These are phyloP conservation scores for Calephelis perditalis DNA, from an alignment of 2,888 invertebrate species.

Conservation along the genomic window DNA sequence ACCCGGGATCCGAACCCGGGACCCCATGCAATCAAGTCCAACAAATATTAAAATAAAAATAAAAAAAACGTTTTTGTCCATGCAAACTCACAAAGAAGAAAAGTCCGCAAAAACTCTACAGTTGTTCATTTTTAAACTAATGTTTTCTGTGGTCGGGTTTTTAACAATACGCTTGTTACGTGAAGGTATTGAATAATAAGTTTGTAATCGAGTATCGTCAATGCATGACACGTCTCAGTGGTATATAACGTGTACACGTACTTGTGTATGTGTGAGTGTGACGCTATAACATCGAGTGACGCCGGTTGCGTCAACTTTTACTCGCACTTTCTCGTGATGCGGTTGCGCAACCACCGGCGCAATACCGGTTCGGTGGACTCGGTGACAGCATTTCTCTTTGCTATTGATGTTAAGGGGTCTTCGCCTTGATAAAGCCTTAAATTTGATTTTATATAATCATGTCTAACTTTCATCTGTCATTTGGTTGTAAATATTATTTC, in stretches of 20 bases:
- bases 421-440: constrained; percentile 18
- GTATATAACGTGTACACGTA: constrained; percentile 27
- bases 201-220: constrained; percentile 60
- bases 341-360: constrained; percentile 66
- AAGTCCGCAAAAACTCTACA: no score
- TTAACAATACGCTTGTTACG: constrained; percentile 31
- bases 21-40: no score
- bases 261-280: constrained; percentile 30
- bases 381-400: constrained; percentile 54
- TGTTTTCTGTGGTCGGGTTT: no score
- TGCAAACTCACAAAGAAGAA: no score
- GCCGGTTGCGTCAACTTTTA: constrained; percentile 76
- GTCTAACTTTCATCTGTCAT: constrained; percentile 8
- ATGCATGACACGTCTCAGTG: constrained; percentile 45
- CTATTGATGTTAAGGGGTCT: constrained; percentile 27
- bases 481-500: background rate
- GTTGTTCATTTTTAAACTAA: no score
- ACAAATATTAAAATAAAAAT: no score
- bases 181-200: constrained; percentile 56
- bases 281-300: constrained; percentile 52
- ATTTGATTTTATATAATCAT: constrained; percentile 11
- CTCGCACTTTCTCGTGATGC: constrained; percentile 73
- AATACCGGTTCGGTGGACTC: constrained; percentile 63
- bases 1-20: no score
- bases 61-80: no score